A percentile compares a stretch with the other conserved stretches of the same genome.
These are phyloP conservation scores for Parasteatoda tepidariorum DNA, from an alignment of 1,140 invertebrate species.

Conservation along the genomic window DNA sequence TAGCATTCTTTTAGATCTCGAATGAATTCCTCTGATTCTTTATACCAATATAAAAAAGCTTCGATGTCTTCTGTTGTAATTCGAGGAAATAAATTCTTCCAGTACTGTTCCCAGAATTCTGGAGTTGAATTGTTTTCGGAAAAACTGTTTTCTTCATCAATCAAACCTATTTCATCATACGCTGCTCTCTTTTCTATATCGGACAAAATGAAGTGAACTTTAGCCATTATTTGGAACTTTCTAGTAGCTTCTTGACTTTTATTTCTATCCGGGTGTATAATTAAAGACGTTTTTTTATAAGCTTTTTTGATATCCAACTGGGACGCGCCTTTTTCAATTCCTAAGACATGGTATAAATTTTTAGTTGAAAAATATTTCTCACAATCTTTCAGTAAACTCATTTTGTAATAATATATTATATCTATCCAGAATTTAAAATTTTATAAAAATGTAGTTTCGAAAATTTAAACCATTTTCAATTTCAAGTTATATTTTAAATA, in stretches of 20 bases:
- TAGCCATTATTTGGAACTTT: constrained; percentile 93
- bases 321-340: constrained; percentile 65
- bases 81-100: constrained; percentile 86
- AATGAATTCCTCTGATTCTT: constrained; percentile 82
- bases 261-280: constrained; percentile 93
- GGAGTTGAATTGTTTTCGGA: constrained; percentile 69
- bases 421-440: too few relatives aligned
- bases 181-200: constrained; percentile 82
- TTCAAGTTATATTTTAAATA: too few relatives aligned
- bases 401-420: too few relatives aligned
- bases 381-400: constrained; percentile 67
- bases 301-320: constrained; percentile 81
- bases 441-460: too few relatives aligned
- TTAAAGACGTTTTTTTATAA: constrained; percentile 88
- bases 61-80: constrained; percentile 85
- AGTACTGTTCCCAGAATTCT: constrained; percentile 86
- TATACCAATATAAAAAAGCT: constrained; percentile 85
- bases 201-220: constrained; percentile 87
- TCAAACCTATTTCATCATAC: constrained; percentile 92
- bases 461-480: too few relatives aligned
- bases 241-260: constrained; percentile 83
- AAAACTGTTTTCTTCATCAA: constrained; percentile 76
- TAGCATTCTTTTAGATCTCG: constrained; percentile 83
- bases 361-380: constrained; percentile 66
- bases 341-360: constrained; percentile 68